Evolutionary conservation across 2,797 vertebrate species (phyloP).

Genomic region (Urocyon cinereoargenteus): DNA sequence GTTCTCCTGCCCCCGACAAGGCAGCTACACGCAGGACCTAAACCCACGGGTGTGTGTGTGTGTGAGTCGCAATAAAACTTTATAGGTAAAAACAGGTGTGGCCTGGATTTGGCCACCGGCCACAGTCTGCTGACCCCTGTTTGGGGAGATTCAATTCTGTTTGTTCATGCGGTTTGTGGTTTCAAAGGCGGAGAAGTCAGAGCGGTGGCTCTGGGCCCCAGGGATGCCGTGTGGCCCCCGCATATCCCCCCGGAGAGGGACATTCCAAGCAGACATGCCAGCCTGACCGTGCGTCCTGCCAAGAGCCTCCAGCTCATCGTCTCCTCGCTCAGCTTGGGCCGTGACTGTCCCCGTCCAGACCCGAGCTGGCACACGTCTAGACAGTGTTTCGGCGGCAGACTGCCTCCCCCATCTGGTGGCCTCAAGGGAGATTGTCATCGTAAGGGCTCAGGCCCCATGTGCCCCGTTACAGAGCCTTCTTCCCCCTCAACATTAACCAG

Average conservation of each 20-base stretch:
- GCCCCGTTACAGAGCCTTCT: neutral
- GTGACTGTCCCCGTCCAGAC: neutral
- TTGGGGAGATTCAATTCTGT: neutral
- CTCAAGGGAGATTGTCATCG: neutral
- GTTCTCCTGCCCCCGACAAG: neutral
- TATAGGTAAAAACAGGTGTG: neutral
- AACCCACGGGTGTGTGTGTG: neutral
- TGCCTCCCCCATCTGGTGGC: neutral
- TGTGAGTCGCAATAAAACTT: neutral
- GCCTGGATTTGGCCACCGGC: neutral
- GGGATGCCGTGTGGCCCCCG: no score
- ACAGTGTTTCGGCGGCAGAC: neutral
- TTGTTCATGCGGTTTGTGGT: neutral
- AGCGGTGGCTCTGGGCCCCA: neutral
- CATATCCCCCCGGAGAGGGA: no score
- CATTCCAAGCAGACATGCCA: neutral
- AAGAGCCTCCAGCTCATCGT: neutral
- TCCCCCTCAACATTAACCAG: neutral
- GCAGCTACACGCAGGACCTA: neutral
- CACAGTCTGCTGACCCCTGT: neutral
- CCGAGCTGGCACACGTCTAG: neutral
- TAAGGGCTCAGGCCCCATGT: neutral
- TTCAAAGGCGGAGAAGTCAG: neutral
- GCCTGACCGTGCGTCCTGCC: neutral
- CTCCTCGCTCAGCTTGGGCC: neutral